Percentiles rank a stretch among this genome's conserved stretches.
Evolutionary conservation across 2,888 invertebrate genomes (phyloP).

Genomic region (Cybosia mesomella): DNA sequence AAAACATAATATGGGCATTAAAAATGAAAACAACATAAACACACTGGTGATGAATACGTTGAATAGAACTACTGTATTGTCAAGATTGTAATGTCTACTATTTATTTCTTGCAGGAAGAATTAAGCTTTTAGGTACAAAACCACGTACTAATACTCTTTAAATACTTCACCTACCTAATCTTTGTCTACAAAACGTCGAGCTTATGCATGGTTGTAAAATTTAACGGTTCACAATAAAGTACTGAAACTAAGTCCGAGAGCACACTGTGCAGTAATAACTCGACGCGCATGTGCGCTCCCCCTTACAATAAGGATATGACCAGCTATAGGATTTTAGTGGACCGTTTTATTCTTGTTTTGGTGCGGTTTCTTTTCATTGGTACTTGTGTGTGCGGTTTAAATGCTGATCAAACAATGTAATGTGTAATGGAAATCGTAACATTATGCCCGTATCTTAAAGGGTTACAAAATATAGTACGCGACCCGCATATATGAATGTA

Average conservation of each 20-base stretch:
- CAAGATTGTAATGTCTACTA: neutral
- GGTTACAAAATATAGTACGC: neutral
- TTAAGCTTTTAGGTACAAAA: conserved; percentile 28
- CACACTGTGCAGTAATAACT: conserved; percentile 64
- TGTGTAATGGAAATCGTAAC: conserved; percentile 8
- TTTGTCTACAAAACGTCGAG: conserved; percentile 56
- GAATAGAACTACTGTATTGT: neutral
- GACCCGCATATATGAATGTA: neutral
- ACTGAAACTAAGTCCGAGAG: conserved; percentile 74
- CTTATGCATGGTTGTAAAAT: conserved; percentile 82
- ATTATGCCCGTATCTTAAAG: conserved; percentile 3
- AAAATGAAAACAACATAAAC: neutral
- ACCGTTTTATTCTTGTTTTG: conserved; percentile 44
- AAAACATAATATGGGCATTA: too few relatives aligned
- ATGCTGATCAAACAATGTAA: conserved; percentile 18
- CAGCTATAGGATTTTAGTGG: conserved; percentile 46
- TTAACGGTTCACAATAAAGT: conserved; percentile 83
- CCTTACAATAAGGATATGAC: conserved; percentile 43
- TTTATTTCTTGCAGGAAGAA: neutral
- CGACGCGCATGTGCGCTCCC: conserved; percentile 54
- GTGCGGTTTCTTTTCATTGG: conserved; percentile 34
- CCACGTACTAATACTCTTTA: too few relatives aligned
- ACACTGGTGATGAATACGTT: neutral
- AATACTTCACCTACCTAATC: conserved; percentile 22
- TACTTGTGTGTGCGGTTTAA: conserved; percentile 21